phyloP scores from a whole-genome alignment of 2,797 vertebrate species.

The Margarornis squamiger region DNA sequence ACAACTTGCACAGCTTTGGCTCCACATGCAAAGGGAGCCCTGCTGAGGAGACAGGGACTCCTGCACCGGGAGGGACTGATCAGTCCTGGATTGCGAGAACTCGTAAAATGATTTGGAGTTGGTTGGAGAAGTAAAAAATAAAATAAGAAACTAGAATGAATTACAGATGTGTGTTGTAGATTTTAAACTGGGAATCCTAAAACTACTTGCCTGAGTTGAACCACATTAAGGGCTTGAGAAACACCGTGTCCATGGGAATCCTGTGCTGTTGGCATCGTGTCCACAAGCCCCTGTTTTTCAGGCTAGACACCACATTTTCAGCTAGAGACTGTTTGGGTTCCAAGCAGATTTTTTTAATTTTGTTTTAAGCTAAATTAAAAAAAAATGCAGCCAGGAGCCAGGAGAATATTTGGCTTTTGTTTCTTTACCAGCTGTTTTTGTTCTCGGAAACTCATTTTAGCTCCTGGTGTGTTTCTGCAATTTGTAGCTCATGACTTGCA shows the following conservation, averaged over 20 bases:
- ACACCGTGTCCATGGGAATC: conserved; percentile 54
- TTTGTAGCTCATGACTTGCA: conserved; percentile 8
- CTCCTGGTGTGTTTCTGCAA: conserved; percentile 40
- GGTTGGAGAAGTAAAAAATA: conserved; percentile 26
- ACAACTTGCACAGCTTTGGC: neutral
- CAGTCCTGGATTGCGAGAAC: neutral
- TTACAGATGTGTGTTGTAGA: neutral
- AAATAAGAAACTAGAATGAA: conserved; percentile 1
- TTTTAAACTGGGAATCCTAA: conserved; percentile 39
- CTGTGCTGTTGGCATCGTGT: conserved; percentile 12
- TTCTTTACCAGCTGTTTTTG: conserved; percentile 57
- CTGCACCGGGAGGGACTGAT: conserved; percentile 43
- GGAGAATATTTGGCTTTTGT: conserved; percentile 50
- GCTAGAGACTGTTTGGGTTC: conserved; percentile 37
- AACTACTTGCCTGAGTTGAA: conserved; percentile 25
- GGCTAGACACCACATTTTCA: conserved; percentile 34
- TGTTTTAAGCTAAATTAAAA: conserved; percentile 17
- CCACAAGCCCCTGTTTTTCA: conserved; percentile 47
- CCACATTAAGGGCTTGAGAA: conserved; percentile 39
- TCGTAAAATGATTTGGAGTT: neutral
- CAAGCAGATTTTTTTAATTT: conserved; percentile 39
- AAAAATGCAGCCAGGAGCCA: conserved; percentile 5
- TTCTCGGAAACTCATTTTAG: conserved; percentile 43
- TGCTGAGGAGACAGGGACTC: neutral
- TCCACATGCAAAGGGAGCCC: neutral